Conservation (phyloP, 2,113 vertebrate genomes). For the Sebastes schlegelii region DNA sequence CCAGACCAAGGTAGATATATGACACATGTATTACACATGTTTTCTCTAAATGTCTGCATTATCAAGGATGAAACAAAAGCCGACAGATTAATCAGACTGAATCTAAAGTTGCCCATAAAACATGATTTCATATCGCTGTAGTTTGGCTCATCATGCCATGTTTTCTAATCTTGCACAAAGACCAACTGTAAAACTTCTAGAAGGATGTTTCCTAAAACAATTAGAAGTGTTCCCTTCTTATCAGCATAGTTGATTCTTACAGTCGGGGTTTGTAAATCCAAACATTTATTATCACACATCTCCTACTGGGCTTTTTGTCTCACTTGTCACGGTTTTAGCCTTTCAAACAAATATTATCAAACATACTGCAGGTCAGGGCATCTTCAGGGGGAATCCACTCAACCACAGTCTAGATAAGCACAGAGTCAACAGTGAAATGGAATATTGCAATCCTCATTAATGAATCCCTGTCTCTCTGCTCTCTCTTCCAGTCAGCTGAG, state of each 20-base stretch:
- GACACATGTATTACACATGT: neutral
- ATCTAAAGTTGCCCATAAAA: neutral
- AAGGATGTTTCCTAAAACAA: neutral
- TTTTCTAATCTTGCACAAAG: neutral
- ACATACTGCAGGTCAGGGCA: neutral
- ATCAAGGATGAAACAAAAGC: too few species aligned
- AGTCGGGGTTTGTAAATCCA: neutral
- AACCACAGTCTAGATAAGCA: neutral
- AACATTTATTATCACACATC: neutral
- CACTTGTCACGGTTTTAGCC: neutral
- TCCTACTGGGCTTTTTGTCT: neutral
- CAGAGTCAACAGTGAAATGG: neutral
- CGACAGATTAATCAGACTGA: neutral
- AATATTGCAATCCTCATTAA: conserved; percentile 2
- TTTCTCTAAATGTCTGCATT: too few species aligned
- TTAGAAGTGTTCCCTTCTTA: neutral
- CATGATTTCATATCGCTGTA: neutral
- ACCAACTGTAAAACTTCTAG: neutral
- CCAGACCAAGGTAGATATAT: conserved; percentile 87
- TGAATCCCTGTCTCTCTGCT: conserved; percentile 1
- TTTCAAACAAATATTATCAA: neutral
- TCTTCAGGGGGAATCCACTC: neutral
- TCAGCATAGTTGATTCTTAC: neutral
- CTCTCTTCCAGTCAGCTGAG: conserved; percentile 86
- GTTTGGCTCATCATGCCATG: neutral